These are phyloP conservation scores for Lasioglossum marginatum DNA, from an alignment of 2,888 invertebrate genomes.

Conservation along the genomic window DNA sequence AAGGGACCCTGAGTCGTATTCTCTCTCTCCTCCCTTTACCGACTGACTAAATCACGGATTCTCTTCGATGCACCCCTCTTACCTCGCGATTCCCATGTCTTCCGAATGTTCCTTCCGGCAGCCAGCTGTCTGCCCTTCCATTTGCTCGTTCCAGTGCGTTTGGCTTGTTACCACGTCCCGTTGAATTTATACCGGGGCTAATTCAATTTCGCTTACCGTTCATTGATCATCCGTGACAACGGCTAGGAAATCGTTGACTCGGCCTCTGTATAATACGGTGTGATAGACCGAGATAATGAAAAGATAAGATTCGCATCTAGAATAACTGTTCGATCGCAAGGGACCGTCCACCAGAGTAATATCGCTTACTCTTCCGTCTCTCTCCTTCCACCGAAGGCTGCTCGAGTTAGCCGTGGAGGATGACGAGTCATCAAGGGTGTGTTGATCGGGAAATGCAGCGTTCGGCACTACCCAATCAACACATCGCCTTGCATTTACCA, in stretches of 20 bases:
- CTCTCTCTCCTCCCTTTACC: neutral
- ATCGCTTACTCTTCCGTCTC: no score
- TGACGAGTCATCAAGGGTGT: no score
- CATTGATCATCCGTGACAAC: constrained; percentile 10
- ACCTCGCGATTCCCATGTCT: constrained; percentile 17
- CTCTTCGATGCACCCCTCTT: constrained; percentile 17
- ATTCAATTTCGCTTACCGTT: constrained; percentile 39
- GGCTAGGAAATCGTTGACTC: neutral
- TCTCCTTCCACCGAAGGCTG: no score
- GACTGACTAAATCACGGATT: constrained; percentile 45
- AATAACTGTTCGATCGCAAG: no score
- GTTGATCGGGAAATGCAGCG: no score
- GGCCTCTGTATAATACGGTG: neutral
- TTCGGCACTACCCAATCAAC: no score
- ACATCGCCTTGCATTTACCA: no score
- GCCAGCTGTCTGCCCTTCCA: constrained; percentile 35
- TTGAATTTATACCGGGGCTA: constrained; percentile 19
- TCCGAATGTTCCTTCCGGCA: constrained; percentile 40
- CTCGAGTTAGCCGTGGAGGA: no score
- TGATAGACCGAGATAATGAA: neutral
- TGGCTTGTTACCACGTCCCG: constrained; percentile 24
- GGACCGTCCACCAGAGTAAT: no score
- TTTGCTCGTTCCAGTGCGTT: constrained; percentile 36
- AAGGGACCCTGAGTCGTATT: constrained; percentile 13
- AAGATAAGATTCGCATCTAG: neutral